These are phyloP conservation scores for Agrotis segetum DNA, from an alignment of 2,888 invertebrate species.

Conservation along the genomic window DNA sequence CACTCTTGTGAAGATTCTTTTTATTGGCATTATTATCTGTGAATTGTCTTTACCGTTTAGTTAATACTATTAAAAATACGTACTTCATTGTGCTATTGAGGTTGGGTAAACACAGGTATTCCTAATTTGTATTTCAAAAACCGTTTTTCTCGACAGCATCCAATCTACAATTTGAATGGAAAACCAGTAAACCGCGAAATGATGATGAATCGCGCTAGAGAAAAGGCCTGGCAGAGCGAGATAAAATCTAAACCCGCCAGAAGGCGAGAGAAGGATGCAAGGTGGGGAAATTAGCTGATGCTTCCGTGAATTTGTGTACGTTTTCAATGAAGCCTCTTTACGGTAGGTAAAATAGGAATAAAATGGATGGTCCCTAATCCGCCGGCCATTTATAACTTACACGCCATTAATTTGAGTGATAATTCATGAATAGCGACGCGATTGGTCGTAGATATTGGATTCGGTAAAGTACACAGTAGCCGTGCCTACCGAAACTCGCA, in stretches of 20 bases:
- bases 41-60: slow-evolving; percentile 14
- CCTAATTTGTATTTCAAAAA: no score
- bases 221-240: slow-evolving; percentile 84
- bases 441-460: slow-evolving; percentile 86
- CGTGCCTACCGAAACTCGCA: slow-evolving; percentile 65
- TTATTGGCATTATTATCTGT: slow-evolving; percentile 46
- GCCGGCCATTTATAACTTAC: slow-evolving; percentile 90
- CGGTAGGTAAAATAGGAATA: slow-evolving; percentile 91
- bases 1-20: slow-evolving; percentile 61
- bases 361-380: slow-evolving; percentile 90
- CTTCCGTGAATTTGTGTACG: slow-evolving; percentile 90
- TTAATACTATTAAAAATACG: slow-evolving; percentile 3
- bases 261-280: slow-evolving; percentile 76
- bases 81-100: slow-evolving; percentile 4
- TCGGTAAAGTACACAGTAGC: slow-evolving; percentile 76
- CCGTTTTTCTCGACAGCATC: slow-evolving; percentile 70
- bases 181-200: slow-evolving; percentile 90
- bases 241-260: slow-evolving; percentile 66
- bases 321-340: slow-evolving; percentile 90
- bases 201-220: slow-evolving; percentile 89
- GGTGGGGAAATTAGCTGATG: slow-evolving; percentile 87
- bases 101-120: slow-evolving; percentile 51
- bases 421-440: slow-evolving; percentile 85
- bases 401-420: slow-evolving; percentile 91
- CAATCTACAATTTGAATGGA: slow-evolving; percentile 84